Conservation (phyloP, 2,113 vertebrate species). For the Anoplopoma fimbria region DNA sequence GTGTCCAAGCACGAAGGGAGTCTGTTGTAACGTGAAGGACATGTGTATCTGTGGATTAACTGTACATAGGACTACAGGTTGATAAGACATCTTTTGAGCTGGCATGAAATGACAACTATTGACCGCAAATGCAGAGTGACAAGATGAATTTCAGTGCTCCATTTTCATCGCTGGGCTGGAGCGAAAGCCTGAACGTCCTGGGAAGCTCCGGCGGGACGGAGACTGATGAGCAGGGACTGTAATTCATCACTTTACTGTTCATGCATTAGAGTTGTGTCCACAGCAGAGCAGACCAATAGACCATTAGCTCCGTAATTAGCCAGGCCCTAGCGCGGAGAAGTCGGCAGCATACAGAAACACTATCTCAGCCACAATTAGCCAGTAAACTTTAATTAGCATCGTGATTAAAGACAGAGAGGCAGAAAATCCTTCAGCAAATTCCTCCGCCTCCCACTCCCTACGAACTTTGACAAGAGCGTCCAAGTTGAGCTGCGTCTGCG, state of each 20-base stretch:
- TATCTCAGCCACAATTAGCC: conserved; percentile 79
- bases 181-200: conserved; percentile 25
- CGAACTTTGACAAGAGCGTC: conserved; percentile 70
- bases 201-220: conserved; percentile 43
- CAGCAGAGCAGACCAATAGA: conserved; percentile 64
- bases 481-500: conserved; percentile 73
- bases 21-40: conserved; percentile 22
- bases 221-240: conserved; percentile 49
- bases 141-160: conserved; percentile 35
- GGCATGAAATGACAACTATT: conserved; percentile 62
- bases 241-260: conserved; percentile 73
- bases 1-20: conserved; percentile 48
- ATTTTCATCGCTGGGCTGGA: conserved; percentile 30
- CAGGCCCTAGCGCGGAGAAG: conserved; percentile 49
- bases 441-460: conserved; percentile 55
- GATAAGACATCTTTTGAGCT: conserved; percentile 54
- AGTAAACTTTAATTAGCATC: conserved; percentile 80
- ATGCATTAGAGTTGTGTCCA: conserved; percentile 64
- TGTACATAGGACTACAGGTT: conserved; percentile 16
- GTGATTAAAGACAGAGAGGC: conserved; percentile 76
- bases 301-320: conserved; percentile 80
- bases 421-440: conserved; percentile 78
- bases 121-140: conserved; percentile 43
- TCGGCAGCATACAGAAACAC: conserved; percentile 67
- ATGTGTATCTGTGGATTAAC: conserved; percentile 35